Base-by-base conservation (phyloP, 1,140 invertebrate genomes). In the Drosophila virilis region DNA sequence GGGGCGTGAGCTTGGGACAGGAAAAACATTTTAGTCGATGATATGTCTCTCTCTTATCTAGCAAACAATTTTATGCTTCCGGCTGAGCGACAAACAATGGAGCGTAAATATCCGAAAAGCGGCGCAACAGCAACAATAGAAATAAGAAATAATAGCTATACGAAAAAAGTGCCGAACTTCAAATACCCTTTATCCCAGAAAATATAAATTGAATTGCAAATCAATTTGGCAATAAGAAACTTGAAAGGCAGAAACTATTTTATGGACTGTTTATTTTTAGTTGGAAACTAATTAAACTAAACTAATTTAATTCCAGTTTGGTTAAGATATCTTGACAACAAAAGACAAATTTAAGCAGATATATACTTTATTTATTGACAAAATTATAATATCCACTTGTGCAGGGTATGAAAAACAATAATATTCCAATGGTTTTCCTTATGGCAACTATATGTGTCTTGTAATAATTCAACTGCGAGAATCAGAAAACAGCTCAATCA, bases 51-150 rank as follows among this genome's bases (percentile, higher is more conserved):
- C 50, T 68, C 66, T 89, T 89, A 89, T 89, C 84, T 89, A 78
- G 84, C 77, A 84, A 89, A 84, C 84, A 89, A 89, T 89, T 89
- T 89, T 80, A 84, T 89, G 85, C 84, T 89, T 89, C 84, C 84
- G 84, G 80, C 85, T 89, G 84, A 89, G 84, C 84, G 84, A 89
- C 84, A 89, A 89, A 89, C 84, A 89, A 89, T 89, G 77, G 84
- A 84, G 84, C 84, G 84, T 88, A 88, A 88, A 88, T 88, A 88
- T 88, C 84, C 84, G 64, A 83, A 89, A 88, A 88, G 79, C 83
- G 76, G 69, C 48, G 68, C 83, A 81, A 66, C 60, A 71, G 73
- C 67, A 58, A 79, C 59, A 77, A 77, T 65, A 13, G 59, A 81
- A 72, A 62, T 65, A 77, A 73, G 66, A 86, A 66, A 69, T 51